Evolutionary conservation across 2,113 vertebrate species (phyloP), one percentile per base, ranked within the genome.

Genomic region (Sphaerodactylus townsendi): DNA sequence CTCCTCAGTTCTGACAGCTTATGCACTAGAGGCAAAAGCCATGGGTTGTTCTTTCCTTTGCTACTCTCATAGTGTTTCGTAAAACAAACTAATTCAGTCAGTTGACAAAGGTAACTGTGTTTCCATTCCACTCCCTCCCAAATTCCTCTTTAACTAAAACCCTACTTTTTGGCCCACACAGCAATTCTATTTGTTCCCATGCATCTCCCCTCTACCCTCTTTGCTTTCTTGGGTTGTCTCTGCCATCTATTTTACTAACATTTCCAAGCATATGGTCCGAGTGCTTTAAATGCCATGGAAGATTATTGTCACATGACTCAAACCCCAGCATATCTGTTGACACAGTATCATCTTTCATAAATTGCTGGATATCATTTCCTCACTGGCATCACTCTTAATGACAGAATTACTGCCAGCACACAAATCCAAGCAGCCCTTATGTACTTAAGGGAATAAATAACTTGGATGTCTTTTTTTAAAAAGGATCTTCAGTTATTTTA

Each of bases 321-420:
- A 80, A 44, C 35, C 86, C 87, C 1, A 62, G 79, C 80, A 69
- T 84, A 79, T 89, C 84, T 90, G 85, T 85, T 91, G 78, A 83
- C 87, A 89, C 6, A 85, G 84, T 87, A 93, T 93, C 85, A 93
- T 85, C 87, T 94, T 94, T 91, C 91, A 88, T 85, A 91, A 91
- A 92, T 79, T 79, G 85, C 87, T 93, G 86, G 89, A 88, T 90
- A 91, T 82, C 68, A 82, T 92, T 94, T 90, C 90, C 85, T 88
- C 77, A 87, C 37, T 90, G 90, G 75, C 69, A 37, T 75, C 76
- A 83, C 71, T 89, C 85, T 87, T 82, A 94, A 94, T 85, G 90
- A n/a, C 79, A 75, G 79, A 93, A 89, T 82, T 88, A 89, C 0
- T 84, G 80, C 74, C 46, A 83, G 90, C 77, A 93, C 86, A 81